A percentile compares a stretch with the other conserved stretches of the same genome.
These are phyloP conservation scores for Crypturellus tataupa DNA, from an alignment of 2,797 vertebrate species.

Conservation along the genomic window DNA sequence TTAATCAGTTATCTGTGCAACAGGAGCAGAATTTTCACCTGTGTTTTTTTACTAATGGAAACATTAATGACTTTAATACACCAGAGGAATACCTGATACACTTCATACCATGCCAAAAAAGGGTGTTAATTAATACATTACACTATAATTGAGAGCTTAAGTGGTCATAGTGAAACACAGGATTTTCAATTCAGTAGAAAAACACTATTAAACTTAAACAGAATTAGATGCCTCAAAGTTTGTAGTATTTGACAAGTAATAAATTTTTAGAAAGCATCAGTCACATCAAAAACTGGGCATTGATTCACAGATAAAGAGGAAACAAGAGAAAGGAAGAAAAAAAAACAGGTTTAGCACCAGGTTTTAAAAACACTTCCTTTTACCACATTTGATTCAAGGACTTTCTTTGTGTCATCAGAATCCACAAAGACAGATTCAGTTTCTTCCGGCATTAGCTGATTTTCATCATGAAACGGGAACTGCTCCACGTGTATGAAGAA, in stretches of 20 bases:
- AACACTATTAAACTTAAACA: neutral
- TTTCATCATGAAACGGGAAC: neutral
- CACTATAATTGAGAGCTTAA: neutral
- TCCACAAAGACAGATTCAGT: neutral
- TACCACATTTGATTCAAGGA: neutral
- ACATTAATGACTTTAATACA: neutral
- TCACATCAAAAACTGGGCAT: neutral
- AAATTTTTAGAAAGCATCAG: neutral
- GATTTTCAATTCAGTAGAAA: constrained; percentile 13
- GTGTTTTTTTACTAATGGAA: neutral
- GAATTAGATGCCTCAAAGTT: neutral
- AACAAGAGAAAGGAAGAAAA: neutral
- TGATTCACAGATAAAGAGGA: neutral
- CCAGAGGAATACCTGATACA: neutral
- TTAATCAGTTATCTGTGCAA: neutral
- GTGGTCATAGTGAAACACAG: neutral
- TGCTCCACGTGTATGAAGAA: neutral
- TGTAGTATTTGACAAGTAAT: neutral
- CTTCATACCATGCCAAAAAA: neutral
- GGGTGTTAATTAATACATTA: neutral
- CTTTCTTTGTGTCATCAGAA: neutral
- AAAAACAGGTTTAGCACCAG: neutral
- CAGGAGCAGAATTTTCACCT: neutral
- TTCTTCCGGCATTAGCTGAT: neutral
- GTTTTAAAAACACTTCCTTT: neutral